A percentile compares a stretch with the other conserved stretches of the same genome.
Evolutionary conservation across 2,888 invertebrate genomes (phyloP).

Genomic region (Eledona agricola): DNA sequence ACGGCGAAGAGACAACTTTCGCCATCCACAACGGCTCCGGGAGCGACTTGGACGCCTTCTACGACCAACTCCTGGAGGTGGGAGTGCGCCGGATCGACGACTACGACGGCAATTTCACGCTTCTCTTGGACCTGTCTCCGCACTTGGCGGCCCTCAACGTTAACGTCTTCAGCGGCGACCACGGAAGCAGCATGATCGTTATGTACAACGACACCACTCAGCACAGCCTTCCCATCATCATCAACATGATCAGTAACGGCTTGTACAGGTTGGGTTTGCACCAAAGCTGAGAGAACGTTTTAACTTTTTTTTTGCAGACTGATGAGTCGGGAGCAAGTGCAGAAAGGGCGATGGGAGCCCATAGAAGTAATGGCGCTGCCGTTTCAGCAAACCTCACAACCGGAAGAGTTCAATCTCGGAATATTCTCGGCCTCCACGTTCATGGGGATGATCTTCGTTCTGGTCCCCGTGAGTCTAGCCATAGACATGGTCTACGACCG

Average conservation of each 20-base stretch:
- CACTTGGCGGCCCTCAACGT: constrained; percentile 75
- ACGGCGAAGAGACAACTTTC: constrained; percentile 68
- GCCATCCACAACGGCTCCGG: constrained; percentile 70
- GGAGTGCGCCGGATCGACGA: constrained; percentile 61
- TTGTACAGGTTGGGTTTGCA: constrained; percentile 75
- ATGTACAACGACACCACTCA: constrained; percentile 82
- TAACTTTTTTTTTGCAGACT: constrained; percentile 23
- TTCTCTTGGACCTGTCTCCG: constrained; percentile 69
- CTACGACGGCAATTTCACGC: constrained; percentile 74
- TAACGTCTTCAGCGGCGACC: constrained; percentile 63
- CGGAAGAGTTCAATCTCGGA: constrained; percentile 76
- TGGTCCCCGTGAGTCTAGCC: constrained; percentile 80
- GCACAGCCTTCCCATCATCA: constrained; percentile 79
- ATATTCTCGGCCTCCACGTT: constrained; percentile 78
- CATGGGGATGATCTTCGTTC: constrained; percentile 82
- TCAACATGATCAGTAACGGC: constrained; percentile 77
- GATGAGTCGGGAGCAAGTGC: constrained; percentile 38
- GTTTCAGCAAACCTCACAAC: constrained; percentile 77
- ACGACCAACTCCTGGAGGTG: constrained; percentile 53
- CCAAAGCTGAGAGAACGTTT: not conserved
- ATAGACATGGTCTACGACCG: constrained; percentile 85
- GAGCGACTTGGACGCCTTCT: constrained; percentile 55
- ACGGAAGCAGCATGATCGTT: constrained; percentile 69
- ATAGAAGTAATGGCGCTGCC: constrained; percentile 75
- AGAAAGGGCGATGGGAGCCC: constrained; percentile 61